These are phyloP conservation scores for Meganola albula DNA, from an alignment of 2,888 invertebrate genomes.

Conservation along the genomic window DNA sequence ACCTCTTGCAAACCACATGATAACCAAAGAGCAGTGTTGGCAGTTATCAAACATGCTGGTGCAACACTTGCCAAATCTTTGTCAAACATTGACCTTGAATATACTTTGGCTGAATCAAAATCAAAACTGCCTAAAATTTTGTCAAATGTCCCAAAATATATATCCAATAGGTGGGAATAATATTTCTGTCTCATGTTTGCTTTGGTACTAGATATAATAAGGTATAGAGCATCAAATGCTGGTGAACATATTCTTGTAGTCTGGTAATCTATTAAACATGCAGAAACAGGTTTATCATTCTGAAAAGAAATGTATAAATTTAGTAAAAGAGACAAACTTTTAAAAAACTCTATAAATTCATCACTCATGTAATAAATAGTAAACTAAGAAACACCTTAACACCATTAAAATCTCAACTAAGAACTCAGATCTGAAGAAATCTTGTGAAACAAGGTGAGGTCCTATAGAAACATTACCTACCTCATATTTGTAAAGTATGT, in stretches of 20 bases:
- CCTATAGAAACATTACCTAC: conserved; percentile 28
- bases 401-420: too few species aligned
- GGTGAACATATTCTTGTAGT: conserved; percentile 52
- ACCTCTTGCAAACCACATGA: conserved; percentile 58
- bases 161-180: conserved; percentile 41
- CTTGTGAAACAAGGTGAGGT: too few species aligned
- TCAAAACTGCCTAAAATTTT: conserved; percentile 27
- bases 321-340: too few species aligned
- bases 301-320: conserved; percentile 41
- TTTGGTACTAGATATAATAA: conserved; percentile 53
- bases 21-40: conserved; percentile 63
- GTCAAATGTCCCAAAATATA: conserved; percentile 49
- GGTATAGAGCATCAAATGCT: conserved; percentile 55
- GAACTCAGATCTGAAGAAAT: too few species aligned
- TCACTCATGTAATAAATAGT: too few species aligned
- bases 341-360: too few species aligned
- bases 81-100: conserved; percentile 44
- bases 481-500: conserved; percentile 61
- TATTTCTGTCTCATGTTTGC: conserved; percentile 36
- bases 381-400: too few species aligned
- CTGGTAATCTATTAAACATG: conserved; percentile 66
- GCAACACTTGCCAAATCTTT: conserved; percentile 50
- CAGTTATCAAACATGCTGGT: conserved; percentile 56
- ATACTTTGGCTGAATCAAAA: conserved; percentile 34
- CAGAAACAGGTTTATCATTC: conserved; percentile 42